Percentiles rank a stretch among this genome's conserved stretches.
phyloP scores from a whole-genome alignment of 2,888 invertebrate genomes.

The Atrina japonica region DNA sequence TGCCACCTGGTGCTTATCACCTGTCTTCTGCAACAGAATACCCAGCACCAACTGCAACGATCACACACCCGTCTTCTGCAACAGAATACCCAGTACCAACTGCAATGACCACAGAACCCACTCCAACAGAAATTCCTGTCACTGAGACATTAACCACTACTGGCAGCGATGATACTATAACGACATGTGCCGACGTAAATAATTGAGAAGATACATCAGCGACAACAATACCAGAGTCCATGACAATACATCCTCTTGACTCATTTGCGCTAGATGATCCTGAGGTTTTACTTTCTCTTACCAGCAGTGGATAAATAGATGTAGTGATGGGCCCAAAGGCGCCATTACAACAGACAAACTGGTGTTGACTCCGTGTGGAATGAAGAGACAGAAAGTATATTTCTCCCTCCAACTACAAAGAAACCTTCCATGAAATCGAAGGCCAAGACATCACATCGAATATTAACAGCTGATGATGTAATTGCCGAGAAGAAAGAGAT shows the following conservation, averaged over 20 bases:
- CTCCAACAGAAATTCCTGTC: not conserved
- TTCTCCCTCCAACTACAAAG: constrained; percentile 6
- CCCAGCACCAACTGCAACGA: constrained; percentile 4
- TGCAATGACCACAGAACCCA: not conserved
- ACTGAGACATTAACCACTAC: not conserved
- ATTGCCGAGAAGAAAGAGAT: constrained; percentile 22
- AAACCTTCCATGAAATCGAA: constrained; percentile 2
- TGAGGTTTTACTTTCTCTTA: constrained; percentile 8
- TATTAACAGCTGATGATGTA: constrained; percentile 19
- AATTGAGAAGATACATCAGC: not conserved
- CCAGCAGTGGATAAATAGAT: constrained; percentile 2
- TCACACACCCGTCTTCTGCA: not conserved
- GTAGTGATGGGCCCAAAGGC: not conserved
- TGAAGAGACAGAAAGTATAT: constrained; percentile 9
- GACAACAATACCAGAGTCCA: not conserved
- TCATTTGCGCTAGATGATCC: constrained; percentile 23
- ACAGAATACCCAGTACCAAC: not conserved
- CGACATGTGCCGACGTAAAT: too few species aligned
- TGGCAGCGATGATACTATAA: too few species aligned
- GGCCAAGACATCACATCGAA: constrained; percentile 18
- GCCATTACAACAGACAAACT: not conserved
- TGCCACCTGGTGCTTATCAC: constrained; percentile 29
- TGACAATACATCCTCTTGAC: constrained; percentile 20
- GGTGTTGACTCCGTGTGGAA: constrained; percentile 17
- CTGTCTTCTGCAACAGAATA: constrained; percentile 29